These are phyloP conservation scores for Salpingus planirostris DNA, from an alignment of 2,888 invertebrate species.

Conservation along the genomic window DNA sequence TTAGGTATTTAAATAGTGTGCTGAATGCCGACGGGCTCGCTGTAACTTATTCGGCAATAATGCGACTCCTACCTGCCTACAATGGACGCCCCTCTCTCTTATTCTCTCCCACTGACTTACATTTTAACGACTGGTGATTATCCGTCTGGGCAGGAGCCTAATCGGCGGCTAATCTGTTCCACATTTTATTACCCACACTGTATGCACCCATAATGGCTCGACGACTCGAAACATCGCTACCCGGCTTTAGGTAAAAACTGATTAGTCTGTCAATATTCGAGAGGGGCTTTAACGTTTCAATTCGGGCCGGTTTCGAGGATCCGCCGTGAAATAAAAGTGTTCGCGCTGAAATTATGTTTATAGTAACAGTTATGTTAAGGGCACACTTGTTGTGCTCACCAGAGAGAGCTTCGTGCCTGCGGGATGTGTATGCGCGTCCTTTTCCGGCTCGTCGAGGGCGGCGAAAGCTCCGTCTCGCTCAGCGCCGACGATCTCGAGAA, in stretches of 20 bases:
- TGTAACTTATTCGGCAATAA: slow-evolving; percentile 26
- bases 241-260: no score
- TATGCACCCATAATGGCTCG: neutral
- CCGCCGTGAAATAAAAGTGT: slow-evolving; percentile 40
- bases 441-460: slow-evolving; percentile 9
- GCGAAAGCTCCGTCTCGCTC: slow-evolving; percentile 12
- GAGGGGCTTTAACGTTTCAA: slow-evolving; percentile 23
- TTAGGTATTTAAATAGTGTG: slow-evolving; percentile 31
- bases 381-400: slow-evolving; percentile 42
- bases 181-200: slow-evolving; percentile 10
- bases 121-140: slow-evolving; percentile 11
- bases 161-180: slow-evolving; percentile 1
- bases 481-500: slow-evolving; percentile 30
- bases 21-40: slow-evolving; percentile 24
- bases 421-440: slow-evolving; percentile 25
- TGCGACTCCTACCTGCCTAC: slow-evolving; percentile 20
- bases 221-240: no score
- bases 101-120: no score
- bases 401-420: slow-evolving; percentile 32
- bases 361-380: slow-evolving; percentile 43
- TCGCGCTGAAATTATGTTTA: slow-evolving; percentile 42
- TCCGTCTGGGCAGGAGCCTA: neutral
- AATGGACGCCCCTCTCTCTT: no score
- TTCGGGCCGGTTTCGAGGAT: slow-evolving; percentile 30
- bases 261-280: no score